Evolutionary conservation across 2,888 invertebrate genomes (phyloP), one percentile per base, ranked within the genome.

Genomic region (Amiota mariae): DNA sequence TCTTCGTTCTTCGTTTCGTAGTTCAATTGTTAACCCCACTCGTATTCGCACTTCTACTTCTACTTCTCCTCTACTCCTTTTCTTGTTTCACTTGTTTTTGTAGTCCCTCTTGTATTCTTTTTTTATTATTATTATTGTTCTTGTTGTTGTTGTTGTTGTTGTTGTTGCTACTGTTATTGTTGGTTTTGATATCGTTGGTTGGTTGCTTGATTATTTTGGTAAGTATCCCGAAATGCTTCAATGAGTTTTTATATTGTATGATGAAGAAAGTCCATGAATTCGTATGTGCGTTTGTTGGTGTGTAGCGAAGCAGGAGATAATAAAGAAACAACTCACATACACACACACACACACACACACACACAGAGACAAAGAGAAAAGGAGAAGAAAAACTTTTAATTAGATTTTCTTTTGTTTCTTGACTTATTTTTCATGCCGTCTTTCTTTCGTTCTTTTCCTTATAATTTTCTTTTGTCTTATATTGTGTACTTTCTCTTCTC

Each of bases 391-490:
- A 61, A 71, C 73, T 73, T 74, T 80, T 82, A 84, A 84, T 82
- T 81, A 77, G 77, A 78, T 79, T 81, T 81, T 77, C 79, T 80
- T 80, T 80, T 79, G 78, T 70, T 70, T 70, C 59, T 70, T 59
- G 24, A 13, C 15, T 57, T 70, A 56, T 56, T 54, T 48, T 57
- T 57, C 15, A 15, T 57, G 57, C 15, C 18, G 59, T 20, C 15
- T 18, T 36, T 6, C 3, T 36, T 36, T 36, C 36, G 59, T 20
- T 11, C 15, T 15, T 20, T 15, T 20, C n/a, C 59, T 20, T 59
- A 3, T 15, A 15, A n/a, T 54, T 2, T 54, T 10, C 54, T 54
- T 54, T 15, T 54, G 13, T 15, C 67, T 18, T 46, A 36, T 36
- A 36, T 48, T 9, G 12, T 46, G n/a, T n/a, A n/a, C n/a, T n/a